Conservation (phyloP, 2,113 vertebrate genomes). For the Arenaria interpres region DNA sequence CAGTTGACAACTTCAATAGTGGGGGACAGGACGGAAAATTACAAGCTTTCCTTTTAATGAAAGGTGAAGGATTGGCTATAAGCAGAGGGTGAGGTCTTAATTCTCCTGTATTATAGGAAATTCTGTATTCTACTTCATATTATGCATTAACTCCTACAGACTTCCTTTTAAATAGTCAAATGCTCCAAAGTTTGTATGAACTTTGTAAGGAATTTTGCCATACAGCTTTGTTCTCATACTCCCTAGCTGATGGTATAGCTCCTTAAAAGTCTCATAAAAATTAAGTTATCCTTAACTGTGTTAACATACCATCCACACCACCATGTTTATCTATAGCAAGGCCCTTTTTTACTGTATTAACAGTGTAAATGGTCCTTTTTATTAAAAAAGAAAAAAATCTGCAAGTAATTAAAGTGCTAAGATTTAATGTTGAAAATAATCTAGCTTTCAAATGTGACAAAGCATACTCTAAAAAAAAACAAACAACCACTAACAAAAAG, state of each 20-base stretch:
- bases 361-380: neutral
- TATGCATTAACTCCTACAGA: conserved; percentile 17
- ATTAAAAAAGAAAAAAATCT: neutral
- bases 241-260: neutral
- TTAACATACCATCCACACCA: neutral
- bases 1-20: neutral
- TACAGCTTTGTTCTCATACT: neutral
- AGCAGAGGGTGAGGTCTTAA: neutral
- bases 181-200: neutral
- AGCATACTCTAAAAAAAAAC: neutral
- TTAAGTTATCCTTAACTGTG: neutral
- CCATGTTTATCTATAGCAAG: neutral
- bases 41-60: neutral
- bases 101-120: conserved; percentile 6
- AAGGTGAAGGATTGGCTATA: neutral
- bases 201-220: neutral
- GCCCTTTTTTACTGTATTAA: neutral
- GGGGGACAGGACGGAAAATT: conserved; percentile 27
- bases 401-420: neutral
- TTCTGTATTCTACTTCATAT: conserved; percentile 1
- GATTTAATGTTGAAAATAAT: neutral
- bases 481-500: neutral
- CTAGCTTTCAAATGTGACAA: neutral
- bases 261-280: neutral
- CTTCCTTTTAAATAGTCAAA: neutral